These are phyloP conservation scores for Danio kyathit DNA, from an alignment of 2,797 vertebrate species.

Conservation along the genomic window DNA sequence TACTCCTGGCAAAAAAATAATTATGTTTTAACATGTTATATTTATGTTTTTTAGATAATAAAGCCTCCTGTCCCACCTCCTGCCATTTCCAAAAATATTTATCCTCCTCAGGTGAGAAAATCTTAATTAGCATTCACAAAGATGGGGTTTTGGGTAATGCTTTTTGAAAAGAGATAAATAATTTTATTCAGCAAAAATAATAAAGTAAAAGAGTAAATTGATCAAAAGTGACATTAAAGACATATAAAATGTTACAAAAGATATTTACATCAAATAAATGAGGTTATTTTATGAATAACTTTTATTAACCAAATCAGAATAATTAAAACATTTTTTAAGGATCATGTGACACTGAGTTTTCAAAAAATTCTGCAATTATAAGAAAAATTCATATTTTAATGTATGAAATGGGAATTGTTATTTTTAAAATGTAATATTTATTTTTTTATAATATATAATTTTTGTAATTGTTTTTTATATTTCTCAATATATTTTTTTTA, in stretches of 20 bases:
- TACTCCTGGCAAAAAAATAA: constrained; percentile 3
- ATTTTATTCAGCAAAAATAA: neutral
- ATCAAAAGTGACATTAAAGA: neutral
- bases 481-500: neutral
- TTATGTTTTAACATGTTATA: neutral
- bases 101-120: constrained; percentile 69
- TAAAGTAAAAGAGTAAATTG: neutral
- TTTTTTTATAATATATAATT: too few species aligned
- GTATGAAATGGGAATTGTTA: neutral
- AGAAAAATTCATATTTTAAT: neutral
- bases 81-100: constrained; percentile 63
- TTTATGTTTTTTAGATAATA: constrained; percentile 64
- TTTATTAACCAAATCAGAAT: neutral
- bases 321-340: neutral
- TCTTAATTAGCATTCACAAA: neutral
- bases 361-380: neutral
- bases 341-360: neutral
- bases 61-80: constrained; percentile 64
- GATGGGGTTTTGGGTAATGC: too few species aligned
- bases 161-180: neutral
- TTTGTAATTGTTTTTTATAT: neutral
- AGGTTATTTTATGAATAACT: too few species aligned
- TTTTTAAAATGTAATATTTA: neutral
- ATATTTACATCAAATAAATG: too few species aligned
- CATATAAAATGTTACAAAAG: neutral